A percentile compares a stretch with the other conserved stretches of the same genome.
Evolutionary conservation across 2,797 vertebrate genomes (phyloP).

Genomic region (Xiphorhynchus erythropygius): DNA sequence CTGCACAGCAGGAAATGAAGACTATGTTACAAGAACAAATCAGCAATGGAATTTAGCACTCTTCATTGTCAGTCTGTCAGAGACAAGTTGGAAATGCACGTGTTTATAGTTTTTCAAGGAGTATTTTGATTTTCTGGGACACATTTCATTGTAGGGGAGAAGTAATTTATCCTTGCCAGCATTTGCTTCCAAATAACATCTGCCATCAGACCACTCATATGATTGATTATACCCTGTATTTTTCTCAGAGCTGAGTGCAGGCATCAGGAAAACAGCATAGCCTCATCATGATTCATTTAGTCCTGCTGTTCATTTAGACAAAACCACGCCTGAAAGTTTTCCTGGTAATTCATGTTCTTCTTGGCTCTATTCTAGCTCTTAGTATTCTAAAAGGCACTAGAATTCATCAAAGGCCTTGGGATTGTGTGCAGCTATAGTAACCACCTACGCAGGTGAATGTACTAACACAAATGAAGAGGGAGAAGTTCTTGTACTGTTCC

Average conservation of each 20-base stretch:
- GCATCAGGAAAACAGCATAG: not conserved
- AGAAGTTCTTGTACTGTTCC: not conserved
- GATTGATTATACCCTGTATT: not conserved
- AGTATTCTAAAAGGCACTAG: not conserved
- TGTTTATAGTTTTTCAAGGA: not conserved
- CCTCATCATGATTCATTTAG: not conserved
- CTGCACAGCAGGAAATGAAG: slow-evolving; percentile 45
- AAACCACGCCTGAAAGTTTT: not conserved
- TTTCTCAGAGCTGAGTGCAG: not conserved
- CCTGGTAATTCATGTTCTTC: not conserved
- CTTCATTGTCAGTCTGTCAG: not conserved
- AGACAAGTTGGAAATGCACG: not conserved
- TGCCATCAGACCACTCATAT: not conserved
- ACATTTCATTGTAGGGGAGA: not conserved
- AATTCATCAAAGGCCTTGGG: not conserved
- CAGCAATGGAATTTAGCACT: not conserved
- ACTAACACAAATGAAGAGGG: not conserved
- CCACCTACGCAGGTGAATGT: not conserved
- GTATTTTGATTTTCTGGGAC: not conserved
- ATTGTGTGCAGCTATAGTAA: not conserved
- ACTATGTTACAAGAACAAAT: not conserved
- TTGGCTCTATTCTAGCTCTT: not conserved
- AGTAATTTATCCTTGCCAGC: not conserved
- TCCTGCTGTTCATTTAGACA: not conserved
- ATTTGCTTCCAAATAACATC: not conserved